Conservation (phyloP, 2,113 vertebrate species). For the Enhydra lutris region DNA sequence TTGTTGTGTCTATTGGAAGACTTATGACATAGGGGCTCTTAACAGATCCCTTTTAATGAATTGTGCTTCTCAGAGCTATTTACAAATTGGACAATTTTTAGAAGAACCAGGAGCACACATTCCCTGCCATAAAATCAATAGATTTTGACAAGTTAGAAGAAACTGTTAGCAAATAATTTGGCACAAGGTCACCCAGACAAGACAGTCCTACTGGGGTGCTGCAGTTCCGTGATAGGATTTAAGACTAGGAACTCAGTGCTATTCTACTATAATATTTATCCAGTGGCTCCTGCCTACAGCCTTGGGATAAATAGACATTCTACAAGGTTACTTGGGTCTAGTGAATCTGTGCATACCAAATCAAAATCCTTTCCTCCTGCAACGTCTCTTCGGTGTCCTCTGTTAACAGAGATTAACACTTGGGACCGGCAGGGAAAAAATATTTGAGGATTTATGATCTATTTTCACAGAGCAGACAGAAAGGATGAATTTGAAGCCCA, state of each 20-base stretch:
- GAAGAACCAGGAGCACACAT: neutral
- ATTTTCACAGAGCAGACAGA: neutral
- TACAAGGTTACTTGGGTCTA: neutral
- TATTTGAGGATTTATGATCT: neutral
- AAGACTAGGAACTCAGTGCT: neutral
- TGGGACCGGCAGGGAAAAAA: neutral
- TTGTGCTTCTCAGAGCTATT: neutral
- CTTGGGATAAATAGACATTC: neutral
- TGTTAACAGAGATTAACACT: neutral
- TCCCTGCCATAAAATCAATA: neutral
- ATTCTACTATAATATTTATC: neutral
- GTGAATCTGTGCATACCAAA: neutral
- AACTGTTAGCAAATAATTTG: conserved; percentile 6
- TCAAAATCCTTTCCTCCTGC: neutral
- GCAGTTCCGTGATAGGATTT: neutral
- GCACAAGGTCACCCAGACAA: neutral
- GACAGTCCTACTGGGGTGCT: neutral
- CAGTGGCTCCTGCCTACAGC: neutral
- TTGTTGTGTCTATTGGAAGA: neutral
- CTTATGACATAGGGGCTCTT: neutral
- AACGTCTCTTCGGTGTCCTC: neutral
- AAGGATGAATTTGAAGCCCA: neutral
- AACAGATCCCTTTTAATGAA: neutral
- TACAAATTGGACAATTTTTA: neutral
- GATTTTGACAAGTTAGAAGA: conserved; percentile 16